Evolutionary conservation across 92 coral and sea anemone species (phyloP), one percentile per base, ranked within the genome.

Genomic region (Bergia sp.): DNA sequence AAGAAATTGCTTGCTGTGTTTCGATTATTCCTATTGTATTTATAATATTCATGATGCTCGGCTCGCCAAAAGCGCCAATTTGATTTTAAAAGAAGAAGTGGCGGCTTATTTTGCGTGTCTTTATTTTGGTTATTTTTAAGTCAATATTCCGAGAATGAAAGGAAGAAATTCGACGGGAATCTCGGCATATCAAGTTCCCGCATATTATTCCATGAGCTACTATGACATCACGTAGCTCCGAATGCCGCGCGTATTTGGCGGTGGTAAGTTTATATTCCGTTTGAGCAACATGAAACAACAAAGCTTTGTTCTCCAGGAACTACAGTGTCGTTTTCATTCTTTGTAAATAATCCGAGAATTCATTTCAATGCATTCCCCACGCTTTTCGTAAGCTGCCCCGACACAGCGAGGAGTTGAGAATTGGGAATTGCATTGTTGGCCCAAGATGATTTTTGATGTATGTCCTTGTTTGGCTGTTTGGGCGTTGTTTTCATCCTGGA

Each of bases 211-310:
- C 2, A 47, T 71, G 66, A 36, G 41, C 86, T 41, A 10, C 44
- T 84, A 84, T 84, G 87, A 84, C 87, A 84, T 84, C 87, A 84
- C 87, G 85, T 55, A 84, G 66, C 37, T n/a, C 77, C 41, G 13
- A 69, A 84, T 84, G 61, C 66, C 79, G 71, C 41, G 47, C 87
- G 71, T 84, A 23, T 45, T 45, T 84, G 87, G n/a, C n/a, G 53
- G 23, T 67, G 55, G 58, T 20, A 84, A 44, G 29, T 71, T 84
- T 67, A 71, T 42, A 41, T 44, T 36, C 67, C 77, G 37, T 84
- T 84, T 71, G 29, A 71, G 65, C 79, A 44, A 57, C 76, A 36
- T n/a, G 61, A 82, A 82, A 82, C 86, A 84, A 69, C 77, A 47
- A 44, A 69, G 77, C 66, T 42, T 84, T 84, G 87, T 84, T 69